Base-by-base conservation (phyloP, 2,888 invertebrate species). In the Archips xylosteana region DNA sequence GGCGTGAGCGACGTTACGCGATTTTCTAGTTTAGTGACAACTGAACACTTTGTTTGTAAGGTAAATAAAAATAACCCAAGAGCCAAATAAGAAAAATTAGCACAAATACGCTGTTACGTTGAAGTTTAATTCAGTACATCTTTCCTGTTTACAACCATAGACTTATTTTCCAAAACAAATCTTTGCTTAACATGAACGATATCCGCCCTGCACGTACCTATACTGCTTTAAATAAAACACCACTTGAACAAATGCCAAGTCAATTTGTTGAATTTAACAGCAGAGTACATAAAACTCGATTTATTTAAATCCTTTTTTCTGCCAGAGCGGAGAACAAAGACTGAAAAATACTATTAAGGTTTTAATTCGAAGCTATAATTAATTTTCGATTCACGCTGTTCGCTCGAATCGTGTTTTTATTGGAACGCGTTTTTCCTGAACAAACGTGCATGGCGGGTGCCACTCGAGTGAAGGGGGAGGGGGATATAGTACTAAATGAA, bases 311-410 rank as follows among this genome's bases (percentile, higher is more conserved):
- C 49, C 47, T 59, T 68, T 47, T 68, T 47, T 69, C 54, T 49
- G 42, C 51, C 59, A 57, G 63, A 64, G 36, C 61, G 61, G 62
- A 70, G 72, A 75, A 70, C 76, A 77, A 76, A 74, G 77, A 61
- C 66, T 61, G 83, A 83, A 82, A 86, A 83, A 85, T 84, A 85
- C 85, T 82, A 82, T 75, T 76, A 73, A 68, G 63, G 63, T 63
- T 76, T 79, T 78, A 79, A 82, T 87, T 83, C 81, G 81, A 83
- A 85, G 84, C 87, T 84, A 86, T 90, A 91, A 92, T 92, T 92
- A 92, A 92, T 90, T 91, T 92, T 89, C 89, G 87, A 91, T 91
- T 89, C 89, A 83, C 87, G 84, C 85, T 87, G 87, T 87, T 85
- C 86, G 87, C 80, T 83, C 83, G 81, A 83, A 80, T 85, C 84